Evolutionary conservation across 2,888 invertebrate genomes (phyloP).

Genomic region (Xestia xanthographa): DNA sequence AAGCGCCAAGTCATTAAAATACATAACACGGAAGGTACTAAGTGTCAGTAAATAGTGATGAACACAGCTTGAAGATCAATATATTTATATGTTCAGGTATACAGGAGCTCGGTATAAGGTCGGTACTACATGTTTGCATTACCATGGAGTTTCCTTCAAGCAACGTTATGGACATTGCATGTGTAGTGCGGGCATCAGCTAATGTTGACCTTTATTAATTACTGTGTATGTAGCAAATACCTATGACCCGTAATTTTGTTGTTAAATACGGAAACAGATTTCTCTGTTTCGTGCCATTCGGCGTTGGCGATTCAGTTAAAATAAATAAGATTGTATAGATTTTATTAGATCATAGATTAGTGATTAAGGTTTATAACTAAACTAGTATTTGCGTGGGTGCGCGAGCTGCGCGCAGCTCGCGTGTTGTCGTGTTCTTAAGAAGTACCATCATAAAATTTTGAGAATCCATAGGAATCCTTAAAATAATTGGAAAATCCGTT

Average conservation of each 20-base stretch:
- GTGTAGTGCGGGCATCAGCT: conserved; percentile 6
- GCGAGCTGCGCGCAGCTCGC: too few species aligned
- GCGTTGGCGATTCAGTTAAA: neutral
- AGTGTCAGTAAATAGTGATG: conserved; percentile 45
- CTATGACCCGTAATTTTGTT: neutral
- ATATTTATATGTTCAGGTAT: conserved; percentile 3
- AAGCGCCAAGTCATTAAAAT: conserved; percentile 42
- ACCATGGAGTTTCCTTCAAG: conserved; percentile 2
- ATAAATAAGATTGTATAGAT: too few species aligned
- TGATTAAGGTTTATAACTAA: too few species aligned
- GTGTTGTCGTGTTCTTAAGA: too few species aligned
- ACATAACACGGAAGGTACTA: conserved; percentile 41
- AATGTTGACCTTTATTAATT: conserved; percentile 33
- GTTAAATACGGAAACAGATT: conserved; percentile 1
- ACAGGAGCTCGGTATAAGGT: conserved; percentile 20
- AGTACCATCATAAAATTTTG: too few species aligned
- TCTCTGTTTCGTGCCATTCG: neutral
- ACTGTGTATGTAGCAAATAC: conserved; percentile 16
- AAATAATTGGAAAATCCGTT: too few species aligned
- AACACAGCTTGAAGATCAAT: conserved; percentile 23
- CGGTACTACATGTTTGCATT: conserved; percentile 14
- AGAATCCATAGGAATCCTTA: too few species aligned
- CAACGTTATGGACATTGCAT: neutral
- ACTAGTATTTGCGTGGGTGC: too few species aligned
- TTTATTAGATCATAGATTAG: too few species aligned